phyloP scores from a whole-genome alignment of 2,888 invertebrate genomes.

The Malthinus seriepunctatus region DNA sequence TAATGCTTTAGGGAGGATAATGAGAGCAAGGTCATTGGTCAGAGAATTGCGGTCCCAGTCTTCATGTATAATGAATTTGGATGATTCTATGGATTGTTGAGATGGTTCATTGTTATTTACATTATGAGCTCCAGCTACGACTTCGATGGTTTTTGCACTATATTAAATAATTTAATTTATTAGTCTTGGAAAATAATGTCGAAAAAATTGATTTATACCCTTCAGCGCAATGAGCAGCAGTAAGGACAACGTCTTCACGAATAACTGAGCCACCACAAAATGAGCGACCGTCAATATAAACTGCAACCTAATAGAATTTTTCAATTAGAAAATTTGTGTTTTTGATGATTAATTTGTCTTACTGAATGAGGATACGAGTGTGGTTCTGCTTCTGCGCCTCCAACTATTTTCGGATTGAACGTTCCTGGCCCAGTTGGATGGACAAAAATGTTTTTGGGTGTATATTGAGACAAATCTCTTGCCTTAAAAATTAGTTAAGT shows the following conservation, averaged over 20 bases:
- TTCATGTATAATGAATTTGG: constrained; percentile 43
- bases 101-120: constrained; percentile 41
- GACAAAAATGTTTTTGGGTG: not conserved
- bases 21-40: constrained; percentile 55
- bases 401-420: constrained; percentile 1
- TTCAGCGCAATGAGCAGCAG: constrained; percentile 61
- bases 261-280: constrained; percentile 60
- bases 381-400: constrained; percentile 27
- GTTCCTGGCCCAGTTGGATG: not conserved
- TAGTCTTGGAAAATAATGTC: too few relatives aligned
- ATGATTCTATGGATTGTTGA: constrained; percentile 42
- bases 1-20: constrained; percentile 49
- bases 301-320: too few relatives aligned
- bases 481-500: too few relatives aligned
- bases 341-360: not conserved
- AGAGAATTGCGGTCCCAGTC: constrained; percentile 42
- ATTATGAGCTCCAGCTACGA: too few relatives aligned
- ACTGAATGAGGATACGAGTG: constrained; percentile 14
- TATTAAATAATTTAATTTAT: too few relatives aligned
- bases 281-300: constrained; percentile 45
- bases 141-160: too few relatives aligned
- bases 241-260: constrained; percentile 55
- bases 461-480: constrained; percentile 3
- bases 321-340: not conserved
- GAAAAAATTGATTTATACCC: too few relatives aligned